Base-by-base conservation (phyloP, 2,797 vertebrate species). In the Neostethus bicornis region DNA sequence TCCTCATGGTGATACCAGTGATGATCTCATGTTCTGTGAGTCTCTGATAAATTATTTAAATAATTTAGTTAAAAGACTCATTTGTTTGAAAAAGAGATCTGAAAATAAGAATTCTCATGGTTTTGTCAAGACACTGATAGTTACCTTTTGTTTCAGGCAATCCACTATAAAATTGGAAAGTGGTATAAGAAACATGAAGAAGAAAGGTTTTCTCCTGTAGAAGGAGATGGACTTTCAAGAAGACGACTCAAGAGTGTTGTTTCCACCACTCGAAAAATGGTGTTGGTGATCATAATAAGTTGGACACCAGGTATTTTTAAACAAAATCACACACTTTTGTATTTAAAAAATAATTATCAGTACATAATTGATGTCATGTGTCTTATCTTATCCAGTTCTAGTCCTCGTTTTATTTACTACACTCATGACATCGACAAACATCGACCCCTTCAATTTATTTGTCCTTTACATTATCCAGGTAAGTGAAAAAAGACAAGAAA, bases 281-380 rank as follows among this genome's bases (percentile, higher is more conserved):
- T 94, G 70, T 34, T 92, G 62, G 85, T 93, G 29, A 89, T 94
- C 59, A 52, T 94, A 50, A 29, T 93, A 81, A 94, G 93, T 75
- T 94, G 94, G 94, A 28, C 71, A 0, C 93, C 94, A 89, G 93
- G 93, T 88, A 80, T 14, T 38, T 20, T 29, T 31, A 58, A 46
- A 56, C n/a, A 45, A 16, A 56, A 19, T 19, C 31, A 69, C 14
- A 4, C n/a, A n/a, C n/a, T n/a, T n/a, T n/a, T n/a, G n/a, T n/a
- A n/a, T n/a, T n/a, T n/a, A n/a, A n/a, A n/a, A 38, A 5, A 1
- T 4, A 7, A 52, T 17, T 7, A 24, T 21, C 7, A 21, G 4
- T 34, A 29, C 57, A 54, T 54, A 7, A 58, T 0, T 62, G 28
- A 76, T 14, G 7, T 26, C 12, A 2, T 14, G 0, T 73, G 2